These are phyloP conservation scores for Myiotriccus ornatus DNA, from an alignment of 2,797 vertebrate genomes.

Conservation along the genomic window DNA sequence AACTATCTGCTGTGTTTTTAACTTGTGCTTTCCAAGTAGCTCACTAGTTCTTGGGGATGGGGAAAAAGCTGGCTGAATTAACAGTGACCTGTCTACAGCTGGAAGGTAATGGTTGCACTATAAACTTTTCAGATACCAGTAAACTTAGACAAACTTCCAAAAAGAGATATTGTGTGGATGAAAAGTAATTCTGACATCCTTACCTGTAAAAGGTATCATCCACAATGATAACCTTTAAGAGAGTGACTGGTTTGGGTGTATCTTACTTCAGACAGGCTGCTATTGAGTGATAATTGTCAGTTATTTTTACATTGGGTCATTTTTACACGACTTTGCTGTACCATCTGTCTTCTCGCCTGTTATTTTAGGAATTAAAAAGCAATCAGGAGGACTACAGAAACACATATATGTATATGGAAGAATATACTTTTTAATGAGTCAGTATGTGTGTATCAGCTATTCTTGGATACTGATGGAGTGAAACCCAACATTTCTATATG, in stretches of 20 bases:
- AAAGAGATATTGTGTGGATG: background rate
- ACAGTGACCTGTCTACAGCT: background rate
- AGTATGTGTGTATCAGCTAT: background rate
- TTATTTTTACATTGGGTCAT: background rate
- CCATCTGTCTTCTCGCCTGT: background rate
- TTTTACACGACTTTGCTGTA: background rate
- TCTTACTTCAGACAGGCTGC: background rate
- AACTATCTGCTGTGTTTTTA: background rate
- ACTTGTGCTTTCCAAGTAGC: background rate
- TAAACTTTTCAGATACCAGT: background rate
- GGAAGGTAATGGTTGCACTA: background rate
- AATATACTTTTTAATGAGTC: background rate
- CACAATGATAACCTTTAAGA: background rate
- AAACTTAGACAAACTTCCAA: background rate
- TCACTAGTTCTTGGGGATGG: background rate
- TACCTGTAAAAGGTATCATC: background rate
- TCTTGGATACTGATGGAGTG: background rate
- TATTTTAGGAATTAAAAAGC: background rate
- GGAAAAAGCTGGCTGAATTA: background rate
- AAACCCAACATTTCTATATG: background rate
- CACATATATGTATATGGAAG: no score
- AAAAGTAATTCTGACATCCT: background rate
- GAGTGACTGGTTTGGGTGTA: background rate
- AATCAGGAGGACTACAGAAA: background rate
- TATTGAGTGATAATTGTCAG: background rate